These are phyloP conservation scores for Dermatemys mawii DNA, from an alignment of 2,113 vertebrate species.

Conservation along the genomic window DNA sequence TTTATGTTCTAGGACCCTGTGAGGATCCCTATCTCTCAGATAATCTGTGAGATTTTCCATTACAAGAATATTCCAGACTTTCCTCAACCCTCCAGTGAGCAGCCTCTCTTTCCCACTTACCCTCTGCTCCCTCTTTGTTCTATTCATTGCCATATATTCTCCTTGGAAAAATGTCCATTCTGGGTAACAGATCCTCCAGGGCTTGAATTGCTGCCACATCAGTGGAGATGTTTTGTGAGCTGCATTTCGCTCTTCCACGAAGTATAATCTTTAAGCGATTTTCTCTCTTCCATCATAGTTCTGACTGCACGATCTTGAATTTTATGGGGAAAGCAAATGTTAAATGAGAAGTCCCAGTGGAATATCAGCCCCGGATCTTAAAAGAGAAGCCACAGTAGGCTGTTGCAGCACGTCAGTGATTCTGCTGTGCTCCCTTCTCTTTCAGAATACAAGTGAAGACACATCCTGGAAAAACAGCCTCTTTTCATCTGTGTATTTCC, in stretches of 20 bases:
- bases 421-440: neutral
- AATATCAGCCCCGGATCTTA: neutral
- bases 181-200: neutral
- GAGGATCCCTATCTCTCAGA: neutral
- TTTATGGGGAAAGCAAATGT: neutral
- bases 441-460: neutral
- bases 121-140: neutral
- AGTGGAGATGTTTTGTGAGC: neutral
- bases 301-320: neutral
- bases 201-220: neutral
- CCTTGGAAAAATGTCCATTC: neutral
- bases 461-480: neutral
- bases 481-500: neutral
- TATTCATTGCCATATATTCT: neutral
- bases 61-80: fast-evolving
- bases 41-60: neutral
- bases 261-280: neutral
- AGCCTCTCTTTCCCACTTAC: neutral
- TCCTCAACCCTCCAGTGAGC: neutral
- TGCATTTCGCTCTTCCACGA: neutral
- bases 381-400: neutral
- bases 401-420: neutral
- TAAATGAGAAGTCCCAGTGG: neutral
- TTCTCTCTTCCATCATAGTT: neutral
- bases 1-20: neutral